Evolutionary conservation across 2,113 vertebrate genomes (phyloP), one percentile per base, ranked within the genome.

Genomic region (Parus major): DNA sequence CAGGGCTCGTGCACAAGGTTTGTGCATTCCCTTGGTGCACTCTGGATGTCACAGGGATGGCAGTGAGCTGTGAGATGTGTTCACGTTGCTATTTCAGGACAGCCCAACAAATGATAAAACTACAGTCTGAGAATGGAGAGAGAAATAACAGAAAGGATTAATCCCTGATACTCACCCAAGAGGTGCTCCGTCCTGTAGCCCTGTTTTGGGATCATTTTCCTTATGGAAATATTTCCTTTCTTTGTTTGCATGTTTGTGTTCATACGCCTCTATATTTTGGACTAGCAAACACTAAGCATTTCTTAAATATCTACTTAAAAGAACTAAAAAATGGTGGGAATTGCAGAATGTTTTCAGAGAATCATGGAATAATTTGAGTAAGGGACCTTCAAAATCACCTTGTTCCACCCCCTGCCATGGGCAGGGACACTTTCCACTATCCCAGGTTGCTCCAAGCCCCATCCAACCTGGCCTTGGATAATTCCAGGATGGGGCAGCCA

Each of bases 391-490:
- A 52, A n/a, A 7, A 29, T 29, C 36, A 52, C 11, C 4, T 5
- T 2, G 3, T 66, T 73, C 44, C 19, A n/a, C 9, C 5, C 8
- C 18, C 21, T 57, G 12, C 24, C 28, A 29, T 20, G 36, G 19
- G 0, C 36, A 66, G 60, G 19, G 46, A 53, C 53, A n/a, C 7
- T 9, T 66, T 7, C 28, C 60, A 53, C 5, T 20, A 4, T 6
- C 15, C 36, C 60, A 66, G 33, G 10, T 0, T 65, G 25, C 5
- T 88, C 31, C 11, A 18, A 88, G 3, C 7, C 11, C 2, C 0
- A 0, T 42, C 66, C 35, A 80, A 0, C 7, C 31, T 42, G 42
- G 4, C 5, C 31, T 23, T 12, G 25, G 0, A 50, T 9, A 64
- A 3, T 64, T 56, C 0, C 57, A 71, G 14, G 25, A 22, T 35